Percentiles rank a stretch among this genome's conserved stretches.
Evolutionary conservation across 92 coral and sea anemone species (phyloP).

Genomic region (Paramuricea clavata): DNA sequence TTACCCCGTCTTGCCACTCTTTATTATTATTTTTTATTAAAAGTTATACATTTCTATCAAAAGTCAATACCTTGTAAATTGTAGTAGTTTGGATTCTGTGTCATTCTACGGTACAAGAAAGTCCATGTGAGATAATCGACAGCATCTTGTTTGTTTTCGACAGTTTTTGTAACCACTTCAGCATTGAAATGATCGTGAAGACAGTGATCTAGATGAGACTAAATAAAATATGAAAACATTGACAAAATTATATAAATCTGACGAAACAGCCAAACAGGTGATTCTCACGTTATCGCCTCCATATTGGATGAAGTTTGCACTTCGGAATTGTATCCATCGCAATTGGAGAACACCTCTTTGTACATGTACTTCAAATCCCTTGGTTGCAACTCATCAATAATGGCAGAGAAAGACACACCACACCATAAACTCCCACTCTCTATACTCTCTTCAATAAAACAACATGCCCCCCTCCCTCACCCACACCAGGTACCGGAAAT

Average conservation of each 20-base stretch:
- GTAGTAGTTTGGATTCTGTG: conserved; percentile 98
- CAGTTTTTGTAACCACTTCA: conserved; percentile 96
- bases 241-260: too few relatives aligned
- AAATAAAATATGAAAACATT: not conserved
- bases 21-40: too few relatives aligned
- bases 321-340: too few relatives aligned
- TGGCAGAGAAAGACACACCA: too few relatives aligned
- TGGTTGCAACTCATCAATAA: not conserved
- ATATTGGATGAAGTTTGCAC: not conserved
- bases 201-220: conserved; percentile 97
- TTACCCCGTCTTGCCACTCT: too few relatives aligned
- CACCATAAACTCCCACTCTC: too few relatives aligned
- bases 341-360: too few relatives aligned
- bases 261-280: too few relatives aligned
- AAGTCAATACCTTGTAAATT: conserved; percentile 97
- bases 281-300: not conserved
- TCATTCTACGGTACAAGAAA: conserved; percentile 93
- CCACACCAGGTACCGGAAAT: not conserved
- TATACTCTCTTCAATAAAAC: not conserved
- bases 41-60: too few relatives aligned
- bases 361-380: too few relatives aligned
- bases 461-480: not conserved
- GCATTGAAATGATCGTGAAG: conserved; percentile 98
- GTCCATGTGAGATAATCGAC: conserved; percentile 99
- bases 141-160: conserved; percentile 98